Percentiles rank a stretch among this genome's conserved stretches.
These are phyloP conservation scores for Isoperla grammatica DNA, from an alignment of 2,888 invertebrate genomes.

Conservation along the genomic window DNA sequence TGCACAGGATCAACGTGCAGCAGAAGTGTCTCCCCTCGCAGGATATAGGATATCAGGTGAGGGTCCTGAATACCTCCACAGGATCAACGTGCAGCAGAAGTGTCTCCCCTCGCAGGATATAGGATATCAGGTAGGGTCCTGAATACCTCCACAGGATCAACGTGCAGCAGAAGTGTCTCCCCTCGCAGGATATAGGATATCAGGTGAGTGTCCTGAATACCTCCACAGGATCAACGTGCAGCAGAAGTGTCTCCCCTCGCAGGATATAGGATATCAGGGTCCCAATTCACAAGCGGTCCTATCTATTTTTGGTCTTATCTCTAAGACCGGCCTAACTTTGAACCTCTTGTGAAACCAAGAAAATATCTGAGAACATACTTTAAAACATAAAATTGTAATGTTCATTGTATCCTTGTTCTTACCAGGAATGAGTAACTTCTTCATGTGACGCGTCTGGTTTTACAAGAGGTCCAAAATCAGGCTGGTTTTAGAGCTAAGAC, in stretches of 20 bases:
- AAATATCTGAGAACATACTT: too few relatives aligned
- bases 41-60: conserved; percentile 72
- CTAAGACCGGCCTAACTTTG: too few relatives aligned
- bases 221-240: conserved; percentile 74
- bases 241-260: conserved; percentile 85
- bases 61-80: conserved; percentile 79
- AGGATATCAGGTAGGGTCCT: conserved; percentile 68
- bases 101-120: conserved; percentile 93
- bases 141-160: conserved; percentile 80
- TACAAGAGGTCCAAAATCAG: too few relatives aligned
- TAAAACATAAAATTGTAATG: too few relatives aligned
- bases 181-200: conserved; percentile 87
- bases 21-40: conserved; percentile 89
- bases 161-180: conserved; percentile 77
- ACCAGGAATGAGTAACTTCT: too few relatives aligned
- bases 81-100: conserved; percentile 73
- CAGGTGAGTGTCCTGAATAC: conserved; percentile 75
- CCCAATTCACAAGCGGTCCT: too few relatives aligned
- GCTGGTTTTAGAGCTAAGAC: too few relatives aligned
- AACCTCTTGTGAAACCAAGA: too few relatives aligned
- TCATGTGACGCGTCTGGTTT: too few relatives aligned
- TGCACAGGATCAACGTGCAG: conserved; percentile 73
- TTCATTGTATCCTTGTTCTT: too few relatives aligned
- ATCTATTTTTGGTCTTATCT: too few relatives aligned
- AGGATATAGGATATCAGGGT: conserved; percentile 85